Conservation (phyloP, 2,888 invertebrate genomes). For the Eristalis pertinax region DNA sequence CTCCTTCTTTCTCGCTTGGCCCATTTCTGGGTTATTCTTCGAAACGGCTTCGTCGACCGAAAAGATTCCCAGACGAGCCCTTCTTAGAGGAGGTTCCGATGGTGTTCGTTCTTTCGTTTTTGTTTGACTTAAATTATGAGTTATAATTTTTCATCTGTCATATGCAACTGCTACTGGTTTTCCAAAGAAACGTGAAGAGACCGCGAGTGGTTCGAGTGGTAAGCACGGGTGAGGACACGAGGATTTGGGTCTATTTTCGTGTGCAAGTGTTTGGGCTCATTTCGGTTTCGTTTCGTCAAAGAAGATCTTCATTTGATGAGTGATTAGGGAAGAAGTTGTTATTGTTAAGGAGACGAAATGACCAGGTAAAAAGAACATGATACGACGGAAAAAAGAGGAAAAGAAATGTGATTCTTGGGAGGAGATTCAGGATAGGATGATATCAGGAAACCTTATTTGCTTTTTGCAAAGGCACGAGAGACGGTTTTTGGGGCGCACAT, state of each 20-base stretch:
- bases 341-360: slow-evolving; percentile 31
- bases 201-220: slow-evolving; percentile 18
- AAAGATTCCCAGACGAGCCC: slow-evolving; percentile 51
- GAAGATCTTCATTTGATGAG: slow-evolving; percentile 34
- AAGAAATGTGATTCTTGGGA: not conserved
- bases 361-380: not conserved
- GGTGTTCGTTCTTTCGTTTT: slow-evolving; percentile 4
- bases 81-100: slow-evolving; percentile 3
- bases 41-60: slow-evolving; percentile 37
- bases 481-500: not conserved
- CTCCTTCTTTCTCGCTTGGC: not conserved
- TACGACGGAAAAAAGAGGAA: not conserved
- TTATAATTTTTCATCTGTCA: slow-evolving; percentile 74
- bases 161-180: slow-evolving; percentile 74
- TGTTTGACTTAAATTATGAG: slow-evolving; percentile 72
- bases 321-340: slow-evolving; percentile 53
- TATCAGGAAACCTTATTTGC: not conserved
- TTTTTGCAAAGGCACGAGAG: not conserved
- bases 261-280: slow-evolving; percentile 46
- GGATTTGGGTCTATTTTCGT: slow-evolving; percentile 56
- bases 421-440: not conserved
- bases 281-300: slow-evolving; percentile 31
- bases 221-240: slow-evolving; percentile 35
- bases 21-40: slow-evolving; percentile 65
- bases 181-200: slow-evolving; percentile 72